These are phyloP conservation scores for Oreonectes daqikongensis DNA, from an alignment of 2,797 vertebrate species.

Conservation along the genomic window DNA sequence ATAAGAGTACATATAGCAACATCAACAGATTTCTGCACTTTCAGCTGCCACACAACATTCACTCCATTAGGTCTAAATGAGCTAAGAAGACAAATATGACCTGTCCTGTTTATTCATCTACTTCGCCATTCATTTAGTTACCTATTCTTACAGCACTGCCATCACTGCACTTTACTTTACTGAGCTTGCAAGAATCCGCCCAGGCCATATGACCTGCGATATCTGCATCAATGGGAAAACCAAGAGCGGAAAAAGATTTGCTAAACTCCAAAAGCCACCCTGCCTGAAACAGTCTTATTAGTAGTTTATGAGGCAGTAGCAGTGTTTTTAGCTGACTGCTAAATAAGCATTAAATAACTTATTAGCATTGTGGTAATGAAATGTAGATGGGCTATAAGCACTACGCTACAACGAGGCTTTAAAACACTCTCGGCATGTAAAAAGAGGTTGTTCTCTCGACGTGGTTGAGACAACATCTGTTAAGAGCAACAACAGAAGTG, in stretches of 20 bases:
- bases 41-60: neutral
- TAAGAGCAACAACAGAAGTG: conserved; percentile 28
- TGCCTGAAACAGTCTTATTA: conserved; percentile 35
- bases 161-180: conserved; percentile 10
- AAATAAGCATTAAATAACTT: conserved; percentile 35
- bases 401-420: conserved; percentile 4
- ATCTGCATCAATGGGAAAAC: conserved; percentile 22
- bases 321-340: conserved; percentile 24
- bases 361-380: conserved; percentile 34
- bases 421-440: conserved; percentile 17
- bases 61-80: neutral
- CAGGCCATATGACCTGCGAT: conserved; percentile 22
- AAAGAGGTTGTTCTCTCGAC: conserved; percentile 32
- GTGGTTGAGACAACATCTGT: conserved; percentile 36
- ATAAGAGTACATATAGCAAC: neutral
- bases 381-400: conserved; percentile 13
- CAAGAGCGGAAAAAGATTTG: neutral
- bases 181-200: conserved; percentile 11
- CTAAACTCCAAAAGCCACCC: conserved; percentile 28
- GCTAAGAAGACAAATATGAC: conserved; percentile 2
- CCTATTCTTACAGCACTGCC: conserved; percentile 18
- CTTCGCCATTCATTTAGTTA: neutral
- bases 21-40: neutral
- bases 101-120: conserved; percentile 29
- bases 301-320: conserved; percentile 15